These are phyloP conservation scores for Tenthredo livida DNA, from an alignment of 2,888 invertebrate genomes.

Conservation along the genomic window DNA sequence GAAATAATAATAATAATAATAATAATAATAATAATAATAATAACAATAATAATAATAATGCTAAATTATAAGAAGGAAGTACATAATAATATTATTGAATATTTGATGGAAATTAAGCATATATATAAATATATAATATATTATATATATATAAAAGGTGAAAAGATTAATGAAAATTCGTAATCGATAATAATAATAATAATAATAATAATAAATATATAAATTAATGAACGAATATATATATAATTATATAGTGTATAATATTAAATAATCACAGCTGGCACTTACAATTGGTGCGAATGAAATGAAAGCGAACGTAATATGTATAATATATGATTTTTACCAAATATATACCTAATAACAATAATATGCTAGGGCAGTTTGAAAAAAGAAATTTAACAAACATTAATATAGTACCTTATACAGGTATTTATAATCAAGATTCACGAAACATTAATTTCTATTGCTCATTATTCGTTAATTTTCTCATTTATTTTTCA, in stretches of 20 bases:
- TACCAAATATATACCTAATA: neutral
- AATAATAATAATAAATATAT: neutral
- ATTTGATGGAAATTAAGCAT: too few species aligned
- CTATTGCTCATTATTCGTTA: neutral
- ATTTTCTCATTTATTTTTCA: neutral
- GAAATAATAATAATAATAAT: neutral
- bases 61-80: neutral
- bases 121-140: too few species aligned
- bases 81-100: too few species aligned
- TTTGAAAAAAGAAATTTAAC: neutral
- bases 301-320: neutral
- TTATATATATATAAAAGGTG: too few species aligned
- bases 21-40: neutral
- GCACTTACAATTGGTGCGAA: slow-evolving; percentile 2
- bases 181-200: neutral
- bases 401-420: neutral
- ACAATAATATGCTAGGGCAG: neutral
- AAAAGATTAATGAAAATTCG: too few species aligned
- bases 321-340: slow-evolving; percentile 8
- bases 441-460: neutral
- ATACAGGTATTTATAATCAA: neutral
- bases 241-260: neutral
- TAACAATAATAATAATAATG: neutral
- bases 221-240: neutral
- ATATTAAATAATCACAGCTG: neutral